These are phyloP conservation scores for Tenebrosternarchus preto DNA, from an alignment of 2,113 vertebrate genomes.

Conservation along the genomic window DNA sequence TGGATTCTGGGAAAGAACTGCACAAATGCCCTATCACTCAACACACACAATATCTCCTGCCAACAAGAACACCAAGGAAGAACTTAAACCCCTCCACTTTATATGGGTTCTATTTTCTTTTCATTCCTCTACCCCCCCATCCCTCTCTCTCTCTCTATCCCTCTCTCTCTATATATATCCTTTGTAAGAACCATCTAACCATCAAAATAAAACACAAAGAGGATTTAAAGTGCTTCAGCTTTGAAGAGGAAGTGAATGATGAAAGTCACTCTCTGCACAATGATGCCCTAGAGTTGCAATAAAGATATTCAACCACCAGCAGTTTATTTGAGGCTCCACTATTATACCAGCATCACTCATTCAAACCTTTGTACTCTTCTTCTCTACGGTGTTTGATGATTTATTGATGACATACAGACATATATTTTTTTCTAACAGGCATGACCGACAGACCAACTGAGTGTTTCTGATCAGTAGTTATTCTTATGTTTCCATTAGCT, in stretches of 20 bases:
- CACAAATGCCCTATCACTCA: slow-evolving; percentile 5
- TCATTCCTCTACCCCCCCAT: not conserved
- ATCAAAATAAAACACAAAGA: not conserved
- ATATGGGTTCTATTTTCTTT: not conserved
- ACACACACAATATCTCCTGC: not conserved
- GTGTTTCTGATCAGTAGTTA: not conserved
- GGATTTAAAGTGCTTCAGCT: not conserved
- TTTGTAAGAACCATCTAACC: not conserved
- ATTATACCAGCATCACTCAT: not conserved
- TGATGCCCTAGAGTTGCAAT: not conserved
- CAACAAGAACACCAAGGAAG: slow-evolving; percentile 11
- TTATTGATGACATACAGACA: not conserved
- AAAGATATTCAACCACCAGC: not conserved
- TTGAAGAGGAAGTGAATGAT: not conserved
- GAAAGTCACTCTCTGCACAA: not conserved
- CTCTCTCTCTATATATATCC: too few species aligned
- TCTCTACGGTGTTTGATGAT: not conserved
- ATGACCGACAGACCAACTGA: not conserved
- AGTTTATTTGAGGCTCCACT: not conserved
- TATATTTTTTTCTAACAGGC: too few species aligned
- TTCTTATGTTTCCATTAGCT: not conserved
- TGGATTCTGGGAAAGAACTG: not conserved
- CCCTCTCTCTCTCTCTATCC: too few species aligned
- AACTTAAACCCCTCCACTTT: not conserved
- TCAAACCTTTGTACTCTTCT: not conserved